Conservation (phyloP, 2,797 vertebrate species). For the Paramormyrops hopkinsi region DNA sequence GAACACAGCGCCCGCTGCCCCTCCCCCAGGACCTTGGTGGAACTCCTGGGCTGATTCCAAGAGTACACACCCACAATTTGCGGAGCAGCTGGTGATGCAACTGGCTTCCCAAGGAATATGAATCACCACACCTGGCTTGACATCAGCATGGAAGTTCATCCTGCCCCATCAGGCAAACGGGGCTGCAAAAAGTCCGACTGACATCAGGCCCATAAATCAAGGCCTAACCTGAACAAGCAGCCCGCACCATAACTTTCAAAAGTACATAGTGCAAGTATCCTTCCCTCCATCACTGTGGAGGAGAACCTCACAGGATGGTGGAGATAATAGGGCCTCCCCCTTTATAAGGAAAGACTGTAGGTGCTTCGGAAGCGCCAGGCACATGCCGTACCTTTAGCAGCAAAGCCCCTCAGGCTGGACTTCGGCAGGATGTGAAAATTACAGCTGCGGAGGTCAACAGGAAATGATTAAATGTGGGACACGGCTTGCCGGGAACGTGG, state of each 20-base stretch:
- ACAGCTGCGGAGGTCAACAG: slow-evolving; percentile 15
- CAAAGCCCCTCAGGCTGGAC: background rate
- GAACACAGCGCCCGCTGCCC: background rate
- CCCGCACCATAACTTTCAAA: background rate
- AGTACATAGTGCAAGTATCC: background rate
- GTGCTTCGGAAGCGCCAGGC: background rate
- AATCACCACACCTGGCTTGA: slow-evolving; percentile 9
- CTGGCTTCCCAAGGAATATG: slow-evolving; percentile 10
- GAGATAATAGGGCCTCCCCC: background rate
- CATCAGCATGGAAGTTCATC: slow-evolving; percentile 12
- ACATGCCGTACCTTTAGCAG: background rate
- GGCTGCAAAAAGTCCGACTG: background rate
- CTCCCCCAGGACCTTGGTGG: background rate
- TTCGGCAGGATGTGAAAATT: slow-evolving; percentile 6
- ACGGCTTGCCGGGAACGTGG: background rate
- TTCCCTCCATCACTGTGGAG: background rate
- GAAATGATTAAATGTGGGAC: background rate
- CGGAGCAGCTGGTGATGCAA: slow-evolving; percentile 17
- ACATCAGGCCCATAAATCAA: slow-evolving; percentile 43
- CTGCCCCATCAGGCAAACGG: slow-evolving; percentile 28
- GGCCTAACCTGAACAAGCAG: background rate
- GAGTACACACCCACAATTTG: background rate
- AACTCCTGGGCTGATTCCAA: background rate
- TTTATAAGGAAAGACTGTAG: background rate
- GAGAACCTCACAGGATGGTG: background rate